These are phyloP conservation scores for Oreochromis aureus DNA, from an alignment of 2,113 vertebrate genomes.

Conservation along the genomic window DNA sequence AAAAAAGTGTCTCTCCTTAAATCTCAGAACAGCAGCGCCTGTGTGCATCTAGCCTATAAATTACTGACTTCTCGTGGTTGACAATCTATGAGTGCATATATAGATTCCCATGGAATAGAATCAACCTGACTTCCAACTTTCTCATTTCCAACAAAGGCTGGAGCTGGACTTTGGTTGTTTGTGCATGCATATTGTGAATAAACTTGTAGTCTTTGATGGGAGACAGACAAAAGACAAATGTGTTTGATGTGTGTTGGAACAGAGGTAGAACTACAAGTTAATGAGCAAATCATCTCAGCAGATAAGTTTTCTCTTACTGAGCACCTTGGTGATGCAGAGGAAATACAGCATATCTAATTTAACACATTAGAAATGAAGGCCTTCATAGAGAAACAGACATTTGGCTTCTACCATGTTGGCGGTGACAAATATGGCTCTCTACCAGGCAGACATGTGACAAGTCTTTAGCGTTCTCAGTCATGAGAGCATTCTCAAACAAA, in stretches of 20 bases:
- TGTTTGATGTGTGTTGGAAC: neutral
- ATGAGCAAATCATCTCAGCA: neutral
- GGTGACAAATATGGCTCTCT: neutral
- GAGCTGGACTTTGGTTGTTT: neutral
- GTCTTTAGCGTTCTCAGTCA: neutral
- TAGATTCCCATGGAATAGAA: neutral
- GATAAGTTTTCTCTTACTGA: neutral
- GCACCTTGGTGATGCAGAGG: neutral
- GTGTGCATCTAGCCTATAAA: neutral
- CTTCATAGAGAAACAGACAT: neutral
- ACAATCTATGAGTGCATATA: fast-evolving
- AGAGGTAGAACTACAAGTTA: neutral
- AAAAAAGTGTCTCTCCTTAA: neutral
- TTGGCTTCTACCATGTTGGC: neutral
- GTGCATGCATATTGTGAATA: neutral
- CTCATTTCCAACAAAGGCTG: fast-evolving
- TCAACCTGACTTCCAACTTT: neutral
- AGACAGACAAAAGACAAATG: neutral
- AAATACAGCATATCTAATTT: neutral
- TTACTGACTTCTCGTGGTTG: neutral
- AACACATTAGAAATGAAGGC: neutral
- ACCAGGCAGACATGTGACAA: neutral
- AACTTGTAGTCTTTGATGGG: neutral
- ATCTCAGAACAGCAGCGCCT: too few species aligned
- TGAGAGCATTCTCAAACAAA: neutral